These are phyloP conservation scores for Megalops atlanticus DNA, from an alignment of 2,113 vertebrate genomes.

Conservation along the genomic window DNA sequence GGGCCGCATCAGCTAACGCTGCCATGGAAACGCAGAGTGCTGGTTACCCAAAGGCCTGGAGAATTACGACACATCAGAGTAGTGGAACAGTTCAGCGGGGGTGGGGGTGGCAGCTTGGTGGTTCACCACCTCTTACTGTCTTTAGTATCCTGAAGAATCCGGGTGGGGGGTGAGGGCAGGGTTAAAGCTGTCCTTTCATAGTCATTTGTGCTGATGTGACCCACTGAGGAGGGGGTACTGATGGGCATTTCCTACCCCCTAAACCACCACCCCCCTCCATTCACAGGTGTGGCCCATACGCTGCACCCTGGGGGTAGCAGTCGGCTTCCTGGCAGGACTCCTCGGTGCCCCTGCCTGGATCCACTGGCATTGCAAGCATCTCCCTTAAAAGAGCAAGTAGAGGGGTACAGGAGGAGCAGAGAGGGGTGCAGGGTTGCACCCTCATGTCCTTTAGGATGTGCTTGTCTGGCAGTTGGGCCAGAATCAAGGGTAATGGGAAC, in stretches of 20 bases:
- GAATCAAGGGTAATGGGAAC: neutral
- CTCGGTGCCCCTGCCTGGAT: slow-evolving; percentile 89
- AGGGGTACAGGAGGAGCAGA: slow-evolving; percentile 29
- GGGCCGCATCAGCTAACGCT: too few relatives aligned
- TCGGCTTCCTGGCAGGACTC: slow-evolving; percentile 86
- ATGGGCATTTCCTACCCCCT: slow-evolving; percentile 22
- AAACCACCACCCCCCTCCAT: too few relatives aligned
- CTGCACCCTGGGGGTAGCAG: slow-evolving; percentile 88
- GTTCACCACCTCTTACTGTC: too few relatives aligned
- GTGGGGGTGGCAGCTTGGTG: too few relatives aligned
- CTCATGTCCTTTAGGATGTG: neutral
- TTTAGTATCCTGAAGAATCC: too few relatives aligned
- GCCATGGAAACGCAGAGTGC: too few relatives aligned
- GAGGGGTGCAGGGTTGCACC: neutral
- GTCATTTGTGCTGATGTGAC: slow-evolving; percentile 34
- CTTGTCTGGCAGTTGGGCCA: neutral
- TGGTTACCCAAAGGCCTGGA: too few relatives aligned
- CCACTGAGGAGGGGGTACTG: too few relatives aligned
- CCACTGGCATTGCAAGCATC: slow-evolving; percentile 91
- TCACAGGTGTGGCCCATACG: slow-evolving; percentile 94
- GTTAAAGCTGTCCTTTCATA: neutral
- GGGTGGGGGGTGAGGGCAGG: too few relatives aligned
- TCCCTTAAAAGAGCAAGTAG: slow-evolving; percentile 92
- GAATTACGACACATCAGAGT: too few relatives aligned
- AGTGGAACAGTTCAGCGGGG: too few relatives aligned